Percentiles rank a stretch among this genome's conserved stretches.
Conservation (phyloP, 2,113 vertebrate species). For the Ceyx margarethae region DNA sequence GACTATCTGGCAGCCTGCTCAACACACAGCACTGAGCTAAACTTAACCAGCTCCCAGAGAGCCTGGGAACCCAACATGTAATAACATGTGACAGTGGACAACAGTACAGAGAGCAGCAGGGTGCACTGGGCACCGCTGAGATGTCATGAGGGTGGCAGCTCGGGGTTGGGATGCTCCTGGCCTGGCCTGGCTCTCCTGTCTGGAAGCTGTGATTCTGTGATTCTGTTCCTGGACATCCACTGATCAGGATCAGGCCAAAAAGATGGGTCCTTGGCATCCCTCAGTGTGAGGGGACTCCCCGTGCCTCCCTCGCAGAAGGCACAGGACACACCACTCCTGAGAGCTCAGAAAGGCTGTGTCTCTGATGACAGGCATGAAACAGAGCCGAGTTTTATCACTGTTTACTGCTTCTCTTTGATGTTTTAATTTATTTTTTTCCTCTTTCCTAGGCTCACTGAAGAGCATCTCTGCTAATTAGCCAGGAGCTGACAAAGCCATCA, state of each 20-base stretch:
- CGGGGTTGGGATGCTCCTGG: neutral
- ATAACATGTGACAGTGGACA: neutral
- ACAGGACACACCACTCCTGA: neutral
- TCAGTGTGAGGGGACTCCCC: accelerated
- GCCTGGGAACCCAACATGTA: neutral
- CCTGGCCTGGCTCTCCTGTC: neutral
- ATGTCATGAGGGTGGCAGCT: neutral
- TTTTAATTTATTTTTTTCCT: neutral
- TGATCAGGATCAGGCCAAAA: neutral
- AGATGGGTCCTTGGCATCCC: neutral
- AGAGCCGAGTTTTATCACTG: neutral
- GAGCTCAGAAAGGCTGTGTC: neutral
- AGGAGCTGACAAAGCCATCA: slow-evolving; percentile 55
- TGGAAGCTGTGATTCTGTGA: neutral
- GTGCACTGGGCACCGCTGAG: neutral
- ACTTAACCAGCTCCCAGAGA: slow-evolving; percentile 8
- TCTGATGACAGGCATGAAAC: neutral
- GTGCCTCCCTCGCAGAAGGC: neutral
- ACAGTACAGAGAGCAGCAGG: neutral
- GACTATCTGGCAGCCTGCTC: neutral
- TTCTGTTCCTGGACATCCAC: neutral
- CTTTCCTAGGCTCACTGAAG: slow-evolving; percentile 6
- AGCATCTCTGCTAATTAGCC: slow-evolving; percentile 51
- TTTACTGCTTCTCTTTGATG: slow-evolving; percentile 46
- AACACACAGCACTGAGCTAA: neutral